Base-by-base conservation (phyloP, 2,888 invertebrate species). In the Chrysopilus asiliformis region DNA sequence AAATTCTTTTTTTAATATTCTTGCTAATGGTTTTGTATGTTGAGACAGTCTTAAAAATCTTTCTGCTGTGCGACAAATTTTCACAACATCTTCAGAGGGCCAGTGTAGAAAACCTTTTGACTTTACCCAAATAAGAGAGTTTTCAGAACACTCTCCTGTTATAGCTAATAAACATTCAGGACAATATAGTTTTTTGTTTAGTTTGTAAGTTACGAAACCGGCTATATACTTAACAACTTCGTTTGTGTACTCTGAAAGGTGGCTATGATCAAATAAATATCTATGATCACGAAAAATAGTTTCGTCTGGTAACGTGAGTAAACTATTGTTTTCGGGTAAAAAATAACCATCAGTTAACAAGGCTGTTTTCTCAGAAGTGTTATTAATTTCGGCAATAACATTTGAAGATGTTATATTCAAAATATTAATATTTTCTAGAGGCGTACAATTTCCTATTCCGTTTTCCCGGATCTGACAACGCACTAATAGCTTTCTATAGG, bases 361-460 rank as follows among this genome's bases (percentile, higher is more conserved):
- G 15, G 10, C 5, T 12, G n/a, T 16, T 17, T 10, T 32, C 4
- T 10, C 15, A 5, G 14, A 5, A 4, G 32, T 32, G 20, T 18
- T 3, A n/a, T 32, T 22, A 8, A 25, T 24, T 32, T 37, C 26
- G 10, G 15, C n/a, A 3, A 26, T 12, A 4, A 26, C 18, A 6
- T 31, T 17, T 12, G 4, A 9, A 4, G 13, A 6, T 7, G 24
- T 12, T 29, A 32, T n/a, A 24, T 4, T 25, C 10, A 37, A 13
- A 13, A 37, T 32, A 10, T 12, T 25, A 8, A 37, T 32, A 2
- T 24, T 19, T 12, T 32, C 25, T 9, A 32, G 18, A 3, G 37
- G 37, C 4, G 32, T 3, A 27, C 37, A 32, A 32, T 37, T 37
- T 16, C 37, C 37, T n/a, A 37, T n/a, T 7, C 25, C 36, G n/a